Evolutionary conservation across 2,113 vertebrate species (phyloP).

Genomic region (Chunga burmeisteri): DNA sequence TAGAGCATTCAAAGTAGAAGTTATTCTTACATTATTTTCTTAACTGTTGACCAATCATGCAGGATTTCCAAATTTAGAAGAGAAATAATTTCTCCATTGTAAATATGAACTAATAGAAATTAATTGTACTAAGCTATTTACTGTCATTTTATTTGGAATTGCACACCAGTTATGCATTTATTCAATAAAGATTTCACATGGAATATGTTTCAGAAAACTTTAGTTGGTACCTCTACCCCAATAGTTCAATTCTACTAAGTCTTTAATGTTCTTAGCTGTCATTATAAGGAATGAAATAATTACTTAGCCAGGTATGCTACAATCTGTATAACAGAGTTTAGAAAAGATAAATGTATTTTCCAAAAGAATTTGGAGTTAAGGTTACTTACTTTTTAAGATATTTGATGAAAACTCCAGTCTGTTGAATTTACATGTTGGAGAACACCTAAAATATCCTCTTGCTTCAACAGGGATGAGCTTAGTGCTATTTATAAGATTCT

Average conservation of each 20-base stretch:
- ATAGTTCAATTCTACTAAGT: background rate
- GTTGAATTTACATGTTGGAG: slow-evolving; percentile 12
- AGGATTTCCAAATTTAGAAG: slow-evolving; percentile 35
- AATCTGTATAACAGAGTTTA: background rate
- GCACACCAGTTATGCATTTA: background rate
- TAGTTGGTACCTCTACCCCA: background rate
- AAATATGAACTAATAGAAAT: background rate
- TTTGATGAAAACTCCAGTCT: slow-evolving; percentile 26
- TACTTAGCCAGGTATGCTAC: background rate
- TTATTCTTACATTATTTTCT: background rate
- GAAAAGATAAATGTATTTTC: background rate
- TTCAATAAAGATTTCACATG: background rate
- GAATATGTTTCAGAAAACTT: background rate
- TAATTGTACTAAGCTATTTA: slow-evolving; percentile 4
- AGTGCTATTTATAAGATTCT: slow-evolving; percentile 72
- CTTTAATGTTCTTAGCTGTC: background rate
- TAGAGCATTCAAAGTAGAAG: background rate
- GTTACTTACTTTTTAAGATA: slow-evolving; percentile 67
- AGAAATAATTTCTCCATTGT: background rate
- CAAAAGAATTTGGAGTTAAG: background rate
- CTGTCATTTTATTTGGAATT: slow-evolving; percentile 8
- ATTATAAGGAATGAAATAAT: background rate
- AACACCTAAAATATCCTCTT: slow-evolving; percentile 50
- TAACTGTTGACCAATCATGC: background rate
- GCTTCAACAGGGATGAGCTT: slow-evolving; percentile 48